Percentiles rank a stretch among this genome's conserved stretches.
These are phyloP conservation scores for Pitta sordida DNA, from an alignment of 2,113 vertebrate genomes.

Conservation along the genomic window DNA sequence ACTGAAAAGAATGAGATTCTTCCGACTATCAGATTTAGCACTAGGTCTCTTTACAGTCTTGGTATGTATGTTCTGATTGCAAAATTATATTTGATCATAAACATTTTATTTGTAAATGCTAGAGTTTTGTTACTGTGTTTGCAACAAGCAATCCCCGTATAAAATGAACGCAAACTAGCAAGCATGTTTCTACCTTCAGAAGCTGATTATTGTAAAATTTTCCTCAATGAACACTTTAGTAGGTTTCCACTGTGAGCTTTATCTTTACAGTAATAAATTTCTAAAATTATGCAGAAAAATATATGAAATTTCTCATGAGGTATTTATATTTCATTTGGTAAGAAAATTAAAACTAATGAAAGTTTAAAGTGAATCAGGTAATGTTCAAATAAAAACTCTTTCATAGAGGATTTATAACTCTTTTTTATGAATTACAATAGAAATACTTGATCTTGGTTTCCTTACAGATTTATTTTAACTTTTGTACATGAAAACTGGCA, in stretches of 20 bases:
- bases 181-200: background rate
- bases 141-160: background rate
- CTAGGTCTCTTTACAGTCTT: background rate
- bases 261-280: background rate
- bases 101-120: background rate
- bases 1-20: background rate
- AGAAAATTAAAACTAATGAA: background rate
- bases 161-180: background rate
- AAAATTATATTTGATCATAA: background rate
- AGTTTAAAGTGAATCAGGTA: background rate
- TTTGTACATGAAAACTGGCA: background rate
- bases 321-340: background rate
- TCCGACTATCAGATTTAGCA: background rate
- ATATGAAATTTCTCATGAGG: background rate
- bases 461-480: background rate
- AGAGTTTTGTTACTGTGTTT: background rate
- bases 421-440: background rate
- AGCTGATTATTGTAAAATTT: background rate
- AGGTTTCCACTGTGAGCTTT: background rate
- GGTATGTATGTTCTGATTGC: background rate
- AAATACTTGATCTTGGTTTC: background rate
- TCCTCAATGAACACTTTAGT: background rate
- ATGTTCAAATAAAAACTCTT: background rate
- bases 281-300: background rate
- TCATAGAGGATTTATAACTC: background rate